These are phyloP conservation scores for Drosophila nannoptera DNA, from an alignment of 1,140 invertebrate species.

Conservation along the genomic window DNA sequence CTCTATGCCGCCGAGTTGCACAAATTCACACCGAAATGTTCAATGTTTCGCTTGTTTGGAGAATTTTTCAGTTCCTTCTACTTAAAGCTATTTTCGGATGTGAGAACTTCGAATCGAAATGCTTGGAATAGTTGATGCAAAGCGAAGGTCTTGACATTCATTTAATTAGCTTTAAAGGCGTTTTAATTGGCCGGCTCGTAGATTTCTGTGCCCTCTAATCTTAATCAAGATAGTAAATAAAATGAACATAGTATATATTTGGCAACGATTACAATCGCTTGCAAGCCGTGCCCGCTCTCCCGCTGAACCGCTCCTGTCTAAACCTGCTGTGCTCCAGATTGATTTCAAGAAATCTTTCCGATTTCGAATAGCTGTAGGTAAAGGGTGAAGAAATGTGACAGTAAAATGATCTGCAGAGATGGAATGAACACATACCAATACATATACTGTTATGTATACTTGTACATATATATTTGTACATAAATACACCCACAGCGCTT, in stretches of 20 bases:
- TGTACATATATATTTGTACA: not conserved
- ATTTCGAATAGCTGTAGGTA: no score
- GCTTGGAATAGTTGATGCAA: not conserved
- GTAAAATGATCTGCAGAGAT: no score
- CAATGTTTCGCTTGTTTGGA: conserved; percentile 6
- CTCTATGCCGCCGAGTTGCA: conserved; percentile 16
- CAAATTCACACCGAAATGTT: conserved; percentile 21
- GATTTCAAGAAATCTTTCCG: no score
- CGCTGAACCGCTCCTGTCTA: no score
- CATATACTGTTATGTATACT: no score
- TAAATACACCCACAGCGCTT: not conserved
- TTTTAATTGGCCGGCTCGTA: not conserved
- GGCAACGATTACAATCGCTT: no score
- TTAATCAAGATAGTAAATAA: not conserved
- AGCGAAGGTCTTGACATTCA: not conserved
- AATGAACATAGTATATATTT: no score
- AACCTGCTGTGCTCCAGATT: no score
- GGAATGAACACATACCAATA: no score
- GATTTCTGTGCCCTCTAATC: not conserved
- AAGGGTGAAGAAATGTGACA: no score
- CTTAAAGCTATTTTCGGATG: conserved; percentile 25
- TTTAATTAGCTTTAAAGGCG: not conserved
- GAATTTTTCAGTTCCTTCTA: conserved; percentile 29
- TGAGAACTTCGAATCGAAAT: conserved; percentile 3
- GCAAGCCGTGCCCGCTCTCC: no score